phyloP scores from a whole-genome alignment of 2,113 vertebrate genomes.

The Seriola dumerili region DNA sequence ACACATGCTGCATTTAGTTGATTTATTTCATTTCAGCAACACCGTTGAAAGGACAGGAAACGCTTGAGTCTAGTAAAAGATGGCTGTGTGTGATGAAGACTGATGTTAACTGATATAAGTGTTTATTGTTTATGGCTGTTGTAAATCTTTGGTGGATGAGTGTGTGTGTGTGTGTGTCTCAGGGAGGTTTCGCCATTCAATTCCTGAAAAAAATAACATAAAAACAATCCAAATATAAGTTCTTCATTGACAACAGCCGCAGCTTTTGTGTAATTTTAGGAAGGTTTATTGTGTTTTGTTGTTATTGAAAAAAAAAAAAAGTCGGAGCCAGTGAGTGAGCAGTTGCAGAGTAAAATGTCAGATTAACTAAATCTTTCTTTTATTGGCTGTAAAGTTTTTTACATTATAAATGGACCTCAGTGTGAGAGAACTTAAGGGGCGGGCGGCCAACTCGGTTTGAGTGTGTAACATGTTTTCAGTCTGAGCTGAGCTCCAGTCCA shows the following conservation, averaged over 20 bases:
- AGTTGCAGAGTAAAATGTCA: constrained; percentile 54
- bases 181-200: background rate
- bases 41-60: constrained; percentile 61
- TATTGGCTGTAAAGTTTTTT: constrained; percentile 74
- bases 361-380: constrained; percentile 70
- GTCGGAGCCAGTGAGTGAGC: constrained; percentile 29
- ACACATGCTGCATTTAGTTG: constrained; percentile 29
- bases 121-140: constrained; percentile 43
- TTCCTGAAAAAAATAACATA: background rate
- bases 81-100: constrained; percentile 36
- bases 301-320: constrained; percentile 9
- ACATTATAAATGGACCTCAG: constrained; percentile 67
- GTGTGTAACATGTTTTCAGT: constrained; percentile 65
- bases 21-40: constrained; percentile 55
- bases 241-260: background rate
- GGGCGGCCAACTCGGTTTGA: constrained; percentile 49
- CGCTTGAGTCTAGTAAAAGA: constrained; percentile 53
- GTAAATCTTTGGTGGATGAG: constrained; percentile 34
- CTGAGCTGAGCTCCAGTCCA: constrained; percentile 65
- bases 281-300: constrained; percentile 21
- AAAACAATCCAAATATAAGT: background rate
- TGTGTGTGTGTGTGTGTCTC: background rate
- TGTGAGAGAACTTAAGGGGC: constrained; percentile 58
- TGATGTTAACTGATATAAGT: constrained; percentile 39
- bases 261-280: background rate